Base-by-base conservation (phyloP, 2,888 invertebrate species). In the Tromatobia lineatoria region DNA sequence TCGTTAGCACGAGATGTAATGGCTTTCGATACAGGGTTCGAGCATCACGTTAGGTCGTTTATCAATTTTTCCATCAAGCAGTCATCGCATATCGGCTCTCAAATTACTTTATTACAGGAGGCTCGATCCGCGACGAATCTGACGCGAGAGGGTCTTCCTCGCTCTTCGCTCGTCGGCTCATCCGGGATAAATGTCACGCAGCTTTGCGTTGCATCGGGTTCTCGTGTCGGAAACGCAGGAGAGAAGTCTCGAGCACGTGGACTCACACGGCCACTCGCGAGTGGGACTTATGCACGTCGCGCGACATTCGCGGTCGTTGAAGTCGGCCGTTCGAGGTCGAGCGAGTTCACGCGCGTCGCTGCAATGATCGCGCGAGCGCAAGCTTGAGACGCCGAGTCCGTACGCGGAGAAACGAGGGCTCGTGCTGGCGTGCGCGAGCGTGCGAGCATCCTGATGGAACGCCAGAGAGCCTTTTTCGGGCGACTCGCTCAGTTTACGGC, bases 291-390 rank as follows among this genome's bases (percentile, higher is more conserved):
- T 70, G 57, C 67, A 83, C 85, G 86, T 85, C 82, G 91, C 89
- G 88, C 90, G 91, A 90, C 89, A 91, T 91, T 90, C 90, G 91
- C 90, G 90, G 90, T 90, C 88, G 89, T 91, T 88, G 88, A 92
- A 92, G 92, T 92, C 91, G 91, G 91, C 90, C 91, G 91, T 88
- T 88, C 87, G 91, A 92, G 91, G 92, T 92, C 92, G 92, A 85
- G 57, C 87, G 91, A 91, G 92, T 92, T 92, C 92, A 92, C 88
- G 88, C 85, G 86, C 78, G 85, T 80, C 73, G 86, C 74, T 38
- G 38, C n/a, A 59, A 71, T 45, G 54, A 34, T 69, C 29, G 57
- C 13, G 20, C 52, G 38, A 13, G 25, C n/a, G 23, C 76, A 73
- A 47, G 74, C 38, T 34, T 23, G 59, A 73, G 59, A 71, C 69